A percentile compares a stretch with the other conserved stretches of the same genome.
Conservation (phyloP, 2,797 vertebrate species). For the Catharus ustulatus region DNA sequence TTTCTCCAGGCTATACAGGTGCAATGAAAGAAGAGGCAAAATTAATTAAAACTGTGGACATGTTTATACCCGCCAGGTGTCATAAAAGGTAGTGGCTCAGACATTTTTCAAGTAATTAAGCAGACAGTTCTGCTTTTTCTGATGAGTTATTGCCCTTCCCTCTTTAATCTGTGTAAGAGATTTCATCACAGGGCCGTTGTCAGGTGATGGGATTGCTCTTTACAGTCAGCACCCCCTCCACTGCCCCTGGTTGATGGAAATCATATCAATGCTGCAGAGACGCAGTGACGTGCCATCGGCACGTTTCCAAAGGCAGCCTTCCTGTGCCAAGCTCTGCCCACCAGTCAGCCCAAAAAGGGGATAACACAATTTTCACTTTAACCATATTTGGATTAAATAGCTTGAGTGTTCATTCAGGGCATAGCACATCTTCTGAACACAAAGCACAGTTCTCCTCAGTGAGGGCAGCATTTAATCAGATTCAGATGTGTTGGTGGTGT, state of each 20-base stretch:
- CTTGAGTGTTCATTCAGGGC: background rate
- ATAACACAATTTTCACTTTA: slow-evolving; percentile 22
- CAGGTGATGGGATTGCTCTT: slow-evolving; percentile 63
- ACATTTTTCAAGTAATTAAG: slow-evolving; percentile 83
- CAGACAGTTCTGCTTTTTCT: slow-evolving; percentile 74
- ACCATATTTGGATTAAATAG: background rate
- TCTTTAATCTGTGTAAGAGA: slow-evolving; percentile 69
- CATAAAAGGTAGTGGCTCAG: slow-evolving; percentile 78
- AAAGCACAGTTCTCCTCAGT: background rate
- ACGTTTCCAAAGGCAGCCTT: slow-evolving; percentile 3
- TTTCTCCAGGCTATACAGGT: slow-evolving; percentile 77
- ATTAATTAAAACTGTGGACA: slow-evolving; percentile 81
- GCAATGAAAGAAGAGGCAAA: slow-evolving; percentile 76
- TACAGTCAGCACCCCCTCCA: background rate
- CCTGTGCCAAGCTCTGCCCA: background rate
- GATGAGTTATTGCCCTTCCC: slow-evolving; percentile 74
- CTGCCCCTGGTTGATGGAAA: background rate
- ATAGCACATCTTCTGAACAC: background rate
- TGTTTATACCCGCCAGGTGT: slow-evolving; percentile 79
- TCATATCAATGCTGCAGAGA: background rate
- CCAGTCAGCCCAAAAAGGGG: slow-evolving; percentile 33
- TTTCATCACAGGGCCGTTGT: slow-evolving; percentile 66
- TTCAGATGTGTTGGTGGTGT: background rate
- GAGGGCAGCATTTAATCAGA: slow-evolving; percentile 2
- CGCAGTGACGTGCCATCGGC: background rate